Evolutionary conservation across 2,113 vertebrate genomes (phyloP).

Genomic region (Psammodynastes pulverulentus): DNA sequence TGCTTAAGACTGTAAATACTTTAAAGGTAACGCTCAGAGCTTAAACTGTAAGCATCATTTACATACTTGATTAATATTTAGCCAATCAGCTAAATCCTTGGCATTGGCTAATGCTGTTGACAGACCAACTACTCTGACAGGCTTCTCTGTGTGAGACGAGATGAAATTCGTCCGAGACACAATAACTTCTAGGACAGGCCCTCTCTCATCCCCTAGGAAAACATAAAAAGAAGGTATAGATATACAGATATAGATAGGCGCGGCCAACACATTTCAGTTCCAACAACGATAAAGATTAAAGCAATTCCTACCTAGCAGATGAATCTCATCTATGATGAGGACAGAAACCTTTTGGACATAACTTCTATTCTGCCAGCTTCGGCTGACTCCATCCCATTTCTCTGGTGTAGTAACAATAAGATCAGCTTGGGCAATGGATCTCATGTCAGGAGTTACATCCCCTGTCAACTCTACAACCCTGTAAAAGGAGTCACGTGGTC

Average conservation of each 20-base stretch:
- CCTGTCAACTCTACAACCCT: constrained; percentile 97
- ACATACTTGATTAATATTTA: constrained; percentile 89
- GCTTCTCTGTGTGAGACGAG: constrained; percentile 92
- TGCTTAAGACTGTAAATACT: constrained; percentile 31
- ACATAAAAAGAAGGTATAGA: constrained; percentile 49
- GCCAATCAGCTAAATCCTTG: constrained; percentile 95
- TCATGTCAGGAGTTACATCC: constrained; percentile 95
- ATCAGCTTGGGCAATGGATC: constrained; percentile 90
- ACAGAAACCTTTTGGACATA: constrained; percentile 96
- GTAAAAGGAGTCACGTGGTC: constrained; percentile 43
- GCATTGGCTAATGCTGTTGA: constrained; percentile 97
- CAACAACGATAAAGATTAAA: background rate
- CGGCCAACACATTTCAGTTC: constrained; percentile 34
- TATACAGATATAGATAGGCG: constrained; percentile 20
- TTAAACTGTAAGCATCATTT: background rate
- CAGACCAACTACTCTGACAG: constrained; percentile 90
- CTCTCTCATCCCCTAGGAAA: constrained; percentile 89
- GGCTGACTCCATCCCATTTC: constrained; percentile 97
- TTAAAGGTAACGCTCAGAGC: background rate
- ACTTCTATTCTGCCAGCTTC: constrained; percentile 97
- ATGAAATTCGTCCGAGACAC: constrained; percentile 98
- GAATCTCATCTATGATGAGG: constrained; percentile 98
- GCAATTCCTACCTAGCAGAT: constrained; percentile 84
- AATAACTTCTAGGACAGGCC: constrained; percentile 95
- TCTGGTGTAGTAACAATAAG: constrained; percentile 98